A percentile compares a stretch with the other conserved stretches of the same genome.
These are phyloP conservation scores for Lathronympha strigana DNA, from an alignment of 2,888 invertebrate species.

Conservation along the genomic window DNA sequence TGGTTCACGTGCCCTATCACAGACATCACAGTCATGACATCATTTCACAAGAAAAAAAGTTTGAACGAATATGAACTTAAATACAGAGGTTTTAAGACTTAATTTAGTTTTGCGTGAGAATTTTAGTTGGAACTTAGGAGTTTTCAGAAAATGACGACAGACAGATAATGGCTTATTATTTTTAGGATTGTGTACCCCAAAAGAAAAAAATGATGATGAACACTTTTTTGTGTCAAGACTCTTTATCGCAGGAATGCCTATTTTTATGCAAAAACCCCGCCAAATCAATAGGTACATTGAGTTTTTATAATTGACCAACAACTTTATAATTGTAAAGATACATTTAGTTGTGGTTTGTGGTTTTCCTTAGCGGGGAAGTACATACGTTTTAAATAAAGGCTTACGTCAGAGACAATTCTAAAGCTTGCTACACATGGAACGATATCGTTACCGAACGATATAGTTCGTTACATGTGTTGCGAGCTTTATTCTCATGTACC, in stretches of 20 bases:
- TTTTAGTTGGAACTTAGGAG: neutral
- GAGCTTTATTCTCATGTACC: too few species aligned
- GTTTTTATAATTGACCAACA: neutral
- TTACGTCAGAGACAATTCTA: neutral
- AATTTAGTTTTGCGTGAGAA: neutral
- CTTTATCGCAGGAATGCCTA: too few species aligned
- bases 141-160: neutral
- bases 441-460: too few species aligned
- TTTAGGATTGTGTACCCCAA: too few species aligned
- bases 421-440: too few species aligned
- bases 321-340: neutral
- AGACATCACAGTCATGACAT: neutral
- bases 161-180: neutral
- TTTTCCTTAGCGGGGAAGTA: conserved; percentile 30
- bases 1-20: conserved; percentile 20
- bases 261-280: neutral
- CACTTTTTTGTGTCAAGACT: too few species aligned
- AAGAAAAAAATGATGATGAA: neutral
- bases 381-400: neutral
- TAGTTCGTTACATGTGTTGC: too few species aligned
- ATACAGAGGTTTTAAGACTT: neutral
- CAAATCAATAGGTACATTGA: neutral
- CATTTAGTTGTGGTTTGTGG: conserved; percentile 3
- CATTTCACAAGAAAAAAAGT: neutral
- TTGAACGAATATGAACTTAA: neutral